Conservation (phyloP, 2,888 invertebrate species). For the Isoperla grammatica region DNA sequence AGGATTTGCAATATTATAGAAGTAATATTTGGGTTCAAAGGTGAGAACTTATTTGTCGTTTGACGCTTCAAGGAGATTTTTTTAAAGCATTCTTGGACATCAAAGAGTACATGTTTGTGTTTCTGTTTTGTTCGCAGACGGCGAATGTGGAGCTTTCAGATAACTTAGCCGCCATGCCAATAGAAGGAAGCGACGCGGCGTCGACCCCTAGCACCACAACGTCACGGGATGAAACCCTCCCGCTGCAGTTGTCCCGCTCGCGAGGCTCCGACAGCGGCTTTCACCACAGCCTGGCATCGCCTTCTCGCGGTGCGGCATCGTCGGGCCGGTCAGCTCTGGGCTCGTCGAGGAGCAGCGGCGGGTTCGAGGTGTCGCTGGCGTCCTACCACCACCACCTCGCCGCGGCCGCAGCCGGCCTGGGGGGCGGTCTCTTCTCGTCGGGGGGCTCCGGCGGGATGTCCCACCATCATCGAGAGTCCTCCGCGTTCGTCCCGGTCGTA, state of each 20-base stretch:
- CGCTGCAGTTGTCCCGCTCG: conserved; percentile 20
- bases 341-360: conserved; percentile 40
- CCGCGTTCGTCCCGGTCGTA: conserved; percentile 83
- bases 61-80: too few relatives aligned
- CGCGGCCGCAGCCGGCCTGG: conserved; percentile 44
- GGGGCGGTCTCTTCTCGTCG: conserved; percentile 36
- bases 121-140: background rate
- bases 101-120: background rate
- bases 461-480: conserved; percentile 52
- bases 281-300: conserved; percentile 8
- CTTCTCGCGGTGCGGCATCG: conserved; percentile 31
- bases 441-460: conserved; percentile 31
- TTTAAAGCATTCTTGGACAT: too few relatives aligned
- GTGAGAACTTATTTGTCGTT: background rate
- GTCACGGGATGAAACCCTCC: conserved; percentile 12
- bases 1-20: too few relatives aligned
- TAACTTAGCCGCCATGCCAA: conserved; percentile 16
- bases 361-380: conserved; percentile 55
- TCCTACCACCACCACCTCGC: conserved; percentile 61
- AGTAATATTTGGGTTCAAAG: background rate
- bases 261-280: conserved; percentile 5
- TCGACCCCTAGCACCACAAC: conserved; percentile 10
- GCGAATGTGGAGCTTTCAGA: conserved; percentile 2
- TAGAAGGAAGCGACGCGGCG: conserved; percentile 19
- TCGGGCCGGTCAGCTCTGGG: conserved; percentile 46